Evolutionary conservation across 1,140 invertebrate genomes (phyloP), one percentile per base, ranked within the genome.

Genomic region (Drosophila simulans): DNA sequence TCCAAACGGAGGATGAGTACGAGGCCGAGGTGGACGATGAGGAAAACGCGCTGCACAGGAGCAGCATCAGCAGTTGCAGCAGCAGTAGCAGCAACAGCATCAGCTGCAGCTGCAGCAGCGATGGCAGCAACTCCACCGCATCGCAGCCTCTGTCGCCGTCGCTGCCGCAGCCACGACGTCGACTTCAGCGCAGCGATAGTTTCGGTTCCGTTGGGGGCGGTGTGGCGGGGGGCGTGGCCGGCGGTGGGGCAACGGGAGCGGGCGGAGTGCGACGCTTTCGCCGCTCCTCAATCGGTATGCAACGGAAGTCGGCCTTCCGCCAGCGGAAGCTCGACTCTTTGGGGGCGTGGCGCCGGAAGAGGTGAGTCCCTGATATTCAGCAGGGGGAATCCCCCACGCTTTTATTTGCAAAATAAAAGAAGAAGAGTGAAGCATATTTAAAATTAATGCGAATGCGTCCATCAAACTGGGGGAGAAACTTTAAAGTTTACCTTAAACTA

Each of bases 261-360:
- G 55, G 27, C 8, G 40, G 55, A 45, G 57, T 89, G 22, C 82
- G 90, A 43, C 90, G 82, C 52, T 91, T 91, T 77, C 90, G 90
- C 22, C 86, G 90, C 70, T 91, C 90, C 13, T 90, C 90, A 25
- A 89, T 91, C 55, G 90, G 90, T 56, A 91, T 91, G 83, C 90
- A 91, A 59, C 69, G 90, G 62, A 89, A 89, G 53, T 79, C 90
- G 34, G 90, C 90, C 49, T 91, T 91, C 59, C 86, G 90, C 15
- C 90, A 91, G 72, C 75, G 90, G 63, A 91, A 91, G 70, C 84
- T 90, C 45, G 90, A 91, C 72, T 91, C 90, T 10, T 25, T 91
- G 60, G 86, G 84, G 37, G 63, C 80, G 27, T 91, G 75, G 83
- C 83, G 90, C 12, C 90, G 84, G 54, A 85, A 91, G 57, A 82